These are phyloP conservation scores for Drosophila mulleri DNA, from an alignment of 2,888 invertebrate species.

Conservation along the genomic window DNA sequence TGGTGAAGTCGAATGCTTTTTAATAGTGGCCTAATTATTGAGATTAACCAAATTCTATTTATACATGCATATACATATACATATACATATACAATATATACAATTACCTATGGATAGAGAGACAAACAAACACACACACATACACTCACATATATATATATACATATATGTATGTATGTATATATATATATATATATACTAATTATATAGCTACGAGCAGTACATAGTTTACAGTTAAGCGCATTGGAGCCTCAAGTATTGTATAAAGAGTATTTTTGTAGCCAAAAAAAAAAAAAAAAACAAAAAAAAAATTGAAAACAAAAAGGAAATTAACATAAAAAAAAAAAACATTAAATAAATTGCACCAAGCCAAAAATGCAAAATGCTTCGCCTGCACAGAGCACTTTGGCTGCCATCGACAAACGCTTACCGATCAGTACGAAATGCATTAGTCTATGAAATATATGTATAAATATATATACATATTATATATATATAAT, in stretches of 20 bases:
- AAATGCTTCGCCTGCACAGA: constrained; percentile 63
- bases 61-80: constrained; percentile 58
- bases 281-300: constrained; percentile 39
- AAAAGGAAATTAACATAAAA: neutral
- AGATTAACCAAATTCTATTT: constrained; percentile 74
- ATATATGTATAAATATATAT: neutral
- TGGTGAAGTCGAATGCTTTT: constrained; percentile 63
- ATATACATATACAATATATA: constrained; percentile 22
- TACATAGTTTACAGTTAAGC: constrained; percentile 51
- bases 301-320: neutral
- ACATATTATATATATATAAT: neutral
- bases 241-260: constrained; percentile 51
- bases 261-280: constrained; percentile 69
- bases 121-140: constrained; percentile 20
- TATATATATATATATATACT: constrained; percentile 14
- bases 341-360: constrained; percentile 27
- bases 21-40: constrained; percentile 67
- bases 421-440: constrained; percentile 78
- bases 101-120: constrained; percentile 18
- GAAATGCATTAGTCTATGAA: constrained; percentile 57
- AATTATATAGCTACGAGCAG: constrained; percentile 25
- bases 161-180: constrained; percentile 21
- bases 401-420: constrained; percentile 65
- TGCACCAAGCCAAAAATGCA: constrained; percentile 73
- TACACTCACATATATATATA: constrained; percentile 4